phyloP scores from a whole-genome alignment of 1,140 invertebrate species.

The Paracyclopina nana region DNA sequence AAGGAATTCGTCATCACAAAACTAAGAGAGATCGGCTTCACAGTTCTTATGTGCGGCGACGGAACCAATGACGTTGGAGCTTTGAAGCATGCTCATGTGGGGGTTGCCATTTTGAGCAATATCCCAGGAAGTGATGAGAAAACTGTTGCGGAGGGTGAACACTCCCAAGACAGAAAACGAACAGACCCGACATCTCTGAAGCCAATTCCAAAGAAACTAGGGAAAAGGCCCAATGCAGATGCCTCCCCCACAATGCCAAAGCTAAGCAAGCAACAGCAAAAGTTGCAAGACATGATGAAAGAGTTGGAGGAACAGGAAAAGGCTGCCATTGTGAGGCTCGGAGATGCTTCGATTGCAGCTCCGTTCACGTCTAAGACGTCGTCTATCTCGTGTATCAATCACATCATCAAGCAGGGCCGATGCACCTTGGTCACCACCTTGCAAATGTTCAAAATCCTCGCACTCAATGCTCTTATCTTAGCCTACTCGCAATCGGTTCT shows the following conservation, averaged over 20 bases:
- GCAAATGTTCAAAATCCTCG: constrained; percentile 99
- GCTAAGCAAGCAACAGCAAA: constrained; percentile 24
- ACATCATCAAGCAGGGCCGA: constrained; percentile 43
- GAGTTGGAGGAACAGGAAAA: constrained; percentile 81
- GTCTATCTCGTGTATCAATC: constrained; percentile 74
- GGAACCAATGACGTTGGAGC: constrained; percentile 99
- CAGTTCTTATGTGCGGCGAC: constrained; percentile 98
- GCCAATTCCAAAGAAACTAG: not conserved
- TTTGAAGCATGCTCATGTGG: constrained; percentile 92
- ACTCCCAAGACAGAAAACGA: not conserved
- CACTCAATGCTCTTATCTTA: constrained; percentile 89
- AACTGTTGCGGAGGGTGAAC: not conserved
- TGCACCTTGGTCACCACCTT: constrained; percentile 96
- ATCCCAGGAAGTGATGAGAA: constrained; percentile 10
- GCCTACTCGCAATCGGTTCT: constrained; percentile 97
- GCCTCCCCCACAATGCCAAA: not conserved
- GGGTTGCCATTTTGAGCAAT: constrained; percentile 25
- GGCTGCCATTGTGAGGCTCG: constrained; percentile 62
- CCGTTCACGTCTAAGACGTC: constrained; percentile 96
- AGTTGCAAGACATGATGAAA: constrained; percentile 55
- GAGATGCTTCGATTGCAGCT: constrained; percentile 96
- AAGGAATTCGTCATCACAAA: constrained; percentile 85
- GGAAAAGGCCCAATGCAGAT: not conserved
- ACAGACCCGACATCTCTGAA: not conserved
- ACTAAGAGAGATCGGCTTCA: constrained; percentile 65